Conservation (phyloP, 2,113 vertebrate genomes). For the Perccottus glenii region DNA sequence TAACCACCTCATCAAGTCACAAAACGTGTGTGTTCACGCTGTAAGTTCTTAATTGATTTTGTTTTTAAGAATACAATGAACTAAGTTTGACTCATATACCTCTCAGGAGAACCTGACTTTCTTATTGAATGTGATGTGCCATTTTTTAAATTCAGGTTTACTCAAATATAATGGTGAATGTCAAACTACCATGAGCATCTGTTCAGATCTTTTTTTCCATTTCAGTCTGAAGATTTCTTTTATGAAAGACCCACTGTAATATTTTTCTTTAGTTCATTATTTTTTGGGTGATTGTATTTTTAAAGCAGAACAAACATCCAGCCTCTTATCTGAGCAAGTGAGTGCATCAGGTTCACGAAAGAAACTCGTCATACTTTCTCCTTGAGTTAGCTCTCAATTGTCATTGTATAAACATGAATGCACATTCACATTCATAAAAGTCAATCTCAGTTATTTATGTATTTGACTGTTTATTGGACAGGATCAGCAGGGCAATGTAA, state of each 20-base stretch:
- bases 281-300: constrained; percentile 1
- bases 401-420: background rate
- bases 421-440: background rate
- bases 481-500: constrained; percentile 3
- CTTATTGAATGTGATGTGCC: constrained; percentile 23
- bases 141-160: constrained; percentile 44
- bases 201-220: too few species aligned
- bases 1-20: constrained; percentile 67
- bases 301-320: constrained; percentile 1
- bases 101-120: constrained; percentile 21
- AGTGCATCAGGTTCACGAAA: constrained; percentile 12
- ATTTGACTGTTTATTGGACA: constrained; percentile 26
- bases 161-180: constrained; percentile 26
- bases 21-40: constrained; percentile 5
- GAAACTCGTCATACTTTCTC: too few species aligned
- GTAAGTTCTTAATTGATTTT: constrained; percentile 26
- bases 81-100: constrained; percentile 26
- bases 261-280: background rate
- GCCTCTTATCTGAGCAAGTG: constrained; percentile 7
- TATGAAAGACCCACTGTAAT: too few species aligned
- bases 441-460: constrained; percentile 26
- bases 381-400: too few species aligned
- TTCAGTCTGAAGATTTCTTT: too few species aligned
- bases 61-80: constrained; percentile 7
- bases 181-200: too few species aligned